Evolutionary conservation across 2,113 vertebrate genomes (phyloP).

Genomic region (Pituophis catenifer): DNA sequence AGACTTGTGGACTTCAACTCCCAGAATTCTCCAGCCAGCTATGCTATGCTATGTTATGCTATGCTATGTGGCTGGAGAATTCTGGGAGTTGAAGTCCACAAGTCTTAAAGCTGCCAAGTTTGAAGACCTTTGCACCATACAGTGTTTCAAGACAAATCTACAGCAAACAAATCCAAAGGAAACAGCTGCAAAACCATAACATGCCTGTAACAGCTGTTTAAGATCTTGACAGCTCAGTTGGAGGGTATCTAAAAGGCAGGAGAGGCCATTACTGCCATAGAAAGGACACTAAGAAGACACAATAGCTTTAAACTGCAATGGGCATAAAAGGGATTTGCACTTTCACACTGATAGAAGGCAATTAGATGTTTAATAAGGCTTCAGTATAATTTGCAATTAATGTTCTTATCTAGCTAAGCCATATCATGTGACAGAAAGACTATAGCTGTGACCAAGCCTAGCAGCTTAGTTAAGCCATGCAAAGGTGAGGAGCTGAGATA

Average conservation of each 20-base stretch:
- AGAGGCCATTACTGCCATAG: not conserved
- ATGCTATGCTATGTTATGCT: too few relatives aligned
- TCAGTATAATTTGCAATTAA: not conserved
- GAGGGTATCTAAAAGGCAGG: not conserved
- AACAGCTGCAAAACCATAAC: not conserved
- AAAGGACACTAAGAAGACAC: not conserved
- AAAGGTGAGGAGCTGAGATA: not conserved
- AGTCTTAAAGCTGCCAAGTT: too few relatives aligned
- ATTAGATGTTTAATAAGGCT: not conserved
- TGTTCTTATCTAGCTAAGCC: not conserved
- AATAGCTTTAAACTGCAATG: not conserved
- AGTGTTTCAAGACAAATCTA: not conserved
- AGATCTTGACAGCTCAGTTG: not conserved
- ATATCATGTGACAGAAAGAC: not conserved
- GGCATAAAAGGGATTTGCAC: not conserved
- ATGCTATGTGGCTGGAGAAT: too few relatives aligned
- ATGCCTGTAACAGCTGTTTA: not conserved
- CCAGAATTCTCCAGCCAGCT: too few relatives aligned
- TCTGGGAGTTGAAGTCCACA: too few relatives aligned
- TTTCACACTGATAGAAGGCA: not conserved
- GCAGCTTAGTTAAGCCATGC: not conserved
- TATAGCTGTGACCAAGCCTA: not conserved
- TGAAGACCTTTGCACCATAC: not conserved
- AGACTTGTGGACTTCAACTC: too few relatives aligned
- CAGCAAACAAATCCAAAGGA: not conserved